Percentiles rank a stretch among this genome's conserved stretches.
phyloP scores from a whole-genome alignment of 2,113 vertebrate genomes.

The Erythrolamprus reginae region DNA sequence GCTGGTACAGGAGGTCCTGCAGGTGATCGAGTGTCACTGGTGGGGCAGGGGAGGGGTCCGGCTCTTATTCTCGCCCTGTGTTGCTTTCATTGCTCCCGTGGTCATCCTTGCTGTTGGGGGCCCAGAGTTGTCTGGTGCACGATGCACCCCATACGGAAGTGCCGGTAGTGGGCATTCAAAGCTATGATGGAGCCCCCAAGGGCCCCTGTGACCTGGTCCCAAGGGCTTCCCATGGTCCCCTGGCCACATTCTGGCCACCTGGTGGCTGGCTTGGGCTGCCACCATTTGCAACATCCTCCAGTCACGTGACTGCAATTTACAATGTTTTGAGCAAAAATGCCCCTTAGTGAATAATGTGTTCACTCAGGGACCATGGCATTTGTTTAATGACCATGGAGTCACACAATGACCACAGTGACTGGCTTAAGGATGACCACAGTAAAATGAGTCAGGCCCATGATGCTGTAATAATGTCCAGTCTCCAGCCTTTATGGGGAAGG shows the following conservation, averaged over 20 bases:
- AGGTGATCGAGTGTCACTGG: not conserved
- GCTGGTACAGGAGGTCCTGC: too few species aligned
- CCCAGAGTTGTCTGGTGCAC: not conserved
- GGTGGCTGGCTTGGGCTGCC: not conserved
- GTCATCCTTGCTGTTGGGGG: not conserved
- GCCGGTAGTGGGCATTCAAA: not conserved
- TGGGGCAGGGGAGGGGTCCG: not conserved
- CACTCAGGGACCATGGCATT: not conserved
- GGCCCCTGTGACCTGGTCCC: not conserved
- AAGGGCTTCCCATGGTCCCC: not conserved
- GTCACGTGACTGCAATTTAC: not conserved
- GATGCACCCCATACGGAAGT: not conserved
- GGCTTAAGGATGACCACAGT: too few species aligned
- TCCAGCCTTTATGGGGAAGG: too few species aligned
- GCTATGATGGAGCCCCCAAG: not conserved
- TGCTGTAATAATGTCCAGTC: too few species aligned
- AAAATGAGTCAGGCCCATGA: too few species aligned
- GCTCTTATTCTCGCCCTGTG: not conserved
- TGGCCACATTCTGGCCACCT: not conserved
- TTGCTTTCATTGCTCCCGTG: not conserved
- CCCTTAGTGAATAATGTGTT: not conserved
- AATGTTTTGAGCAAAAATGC: not conserved
- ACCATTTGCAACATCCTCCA: not conserved
- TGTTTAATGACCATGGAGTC: not conserved
- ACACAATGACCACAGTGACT: not conserved